Base-by-base conservation (phyloP, 2,113 vertebrate genomes). In the Cebus imitator region DNA sequence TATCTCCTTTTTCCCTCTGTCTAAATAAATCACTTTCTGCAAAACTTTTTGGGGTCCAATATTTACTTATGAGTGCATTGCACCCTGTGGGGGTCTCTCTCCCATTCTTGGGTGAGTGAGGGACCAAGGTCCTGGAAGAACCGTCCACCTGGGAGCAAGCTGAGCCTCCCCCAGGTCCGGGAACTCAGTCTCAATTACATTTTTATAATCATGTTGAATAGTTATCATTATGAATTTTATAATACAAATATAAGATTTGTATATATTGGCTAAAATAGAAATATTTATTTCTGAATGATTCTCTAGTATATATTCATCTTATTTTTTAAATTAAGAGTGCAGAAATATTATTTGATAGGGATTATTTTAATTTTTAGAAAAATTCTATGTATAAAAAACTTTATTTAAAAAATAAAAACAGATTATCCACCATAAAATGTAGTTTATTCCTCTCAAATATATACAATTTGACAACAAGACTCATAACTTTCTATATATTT, bases 331-430 rank as follows among this genome's bases (percentile, higher is more conserved):
- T 87, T 80, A 48, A n/a, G 76, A 76, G 1, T 37, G 1, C 4
- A 64, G n/a, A 95, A 80, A 55, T 82, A 75, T 95, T 64, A 66
- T 6, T 25, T 57, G 82, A 76, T 76, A 48, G 25, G n/a, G 12
- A 92, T 88, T 75, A 20, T 79, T 76, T 83, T 92, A 50, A 88
- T 32, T 57, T 92, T 92, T 96, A 89, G 23, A 86, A 58, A 83
- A 70, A 78, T 84, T 83, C 32, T 78, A 57, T 78, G 8, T 25
- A 68, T 48, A 88, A 48, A 3, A 57, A 55, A 5, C 16, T 95
- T 64, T 64, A 64, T 64, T 64, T 87, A 45, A 58, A 75, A 87
- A 87, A 80, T 82, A 25, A 57, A 9, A 76, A 68, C 75, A 27
- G 8, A 76, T 55, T 57, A 75, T 57, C 4, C 64, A 35, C 13